phyloP scores from a whole-genome alignment of 2,888 invertebrate species.

The Agriopis marginaria region DNA sequence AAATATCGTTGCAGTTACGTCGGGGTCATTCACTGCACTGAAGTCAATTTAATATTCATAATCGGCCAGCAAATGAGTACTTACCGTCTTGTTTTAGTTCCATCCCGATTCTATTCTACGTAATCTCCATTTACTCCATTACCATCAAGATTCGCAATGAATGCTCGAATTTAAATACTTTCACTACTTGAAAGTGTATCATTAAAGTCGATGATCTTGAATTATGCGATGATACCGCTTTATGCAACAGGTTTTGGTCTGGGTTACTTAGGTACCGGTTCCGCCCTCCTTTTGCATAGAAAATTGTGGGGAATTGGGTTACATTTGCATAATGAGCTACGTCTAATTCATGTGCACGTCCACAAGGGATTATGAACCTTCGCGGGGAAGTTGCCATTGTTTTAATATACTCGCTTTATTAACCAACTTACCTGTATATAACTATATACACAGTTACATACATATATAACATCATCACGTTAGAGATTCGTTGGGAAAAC shows the following conservation, averaged over 20 bases:
- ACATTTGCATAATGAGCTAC: constrained; percentile 58
- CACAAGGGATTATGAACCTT: constrained; percentile 54
- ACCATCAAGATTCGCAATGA: constrained; percentile 23
- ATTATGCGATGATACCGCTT: constrained; percentile 48
- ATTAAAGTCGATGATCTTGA: constrained; percentile 40
- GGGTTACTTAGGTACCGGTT: constrained; percentile 43
- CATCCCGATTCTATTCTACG: constrained; percentile 26
- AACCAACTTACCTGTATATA: neutral
- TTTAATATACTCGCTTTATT: constrained; percentile 30
- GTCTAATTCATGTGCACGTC: constrained; percentile 57
- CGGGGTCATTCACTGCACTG: constrained; percentile 71
- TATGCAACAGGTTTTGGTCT: constrained; percentile 52
- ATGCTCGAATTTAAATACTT: constrained; percentile 38
- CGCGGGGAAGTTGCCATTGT: constrained; percentile 46
- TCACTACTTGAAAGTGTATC: constrained; percentile 44
- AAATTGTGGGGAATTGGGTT: constrained; percentile 62
- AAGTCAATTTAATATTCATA: constrained; percentile 50
- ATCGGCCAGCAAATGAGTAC: constrained; percentile 49
- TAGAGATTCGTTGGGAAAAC: neutral
- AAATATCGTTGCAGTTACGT: constrained; percentile 45
- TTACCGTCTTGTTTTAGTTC: constrained; percentile 31
- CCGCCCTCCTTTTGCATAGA: constrained; percentile 53
- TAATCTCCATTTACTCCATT: constrained; percentile 31
- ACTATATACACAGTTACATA: too few species aligned
- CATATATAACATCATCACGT: too few species aligned